phyloP scores from a whole-genome alignment of 2,888 invertebrate genomes.

The Cyaniris semiargus region DNA sequence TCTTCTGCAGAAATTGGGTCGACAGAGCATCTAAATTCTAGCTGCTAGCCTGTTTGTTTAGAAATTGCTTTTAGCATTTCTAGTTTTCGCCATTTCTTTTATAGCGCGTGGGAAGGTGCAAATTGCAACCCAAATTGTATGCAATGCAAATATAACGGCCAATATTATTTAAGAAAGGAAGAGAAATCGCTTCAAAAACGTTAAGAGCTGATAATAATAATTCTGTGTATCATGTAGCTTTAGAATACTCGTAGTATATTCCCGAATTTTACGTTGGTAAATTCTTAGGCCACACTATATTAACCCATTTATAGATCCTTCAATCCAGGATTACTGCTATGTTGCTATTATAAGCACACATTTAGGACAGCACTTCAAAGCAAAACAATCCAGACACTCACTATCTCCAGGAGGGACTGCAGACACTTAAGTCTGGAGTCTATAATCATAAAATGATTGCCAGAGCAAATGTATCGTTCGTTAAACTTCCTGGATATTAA shows the following conservation, averaged over 20 bases:
- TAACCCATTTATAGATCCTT: neutral
- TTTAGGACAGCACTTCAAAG: constrained; percentile 60
- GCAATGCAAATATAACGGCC: neutral
- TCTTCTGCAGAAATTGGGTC: constrained; percentile 6
- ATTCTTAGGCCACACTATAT: neutral
- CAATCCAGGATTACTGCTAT: constrained; percentile 4
- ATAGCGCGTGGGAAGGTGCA: neutral
- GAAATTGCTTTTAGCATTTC: constrained; percentile 11
- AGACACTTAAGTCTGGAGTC: constrained; percentile 42
- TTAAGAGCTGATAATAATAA: too few relatives aligned
- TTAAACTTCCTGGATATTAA: constrained; percentile 18
- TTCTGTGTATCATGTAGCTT: neutral
- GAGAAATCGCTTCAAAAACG: too few relatives aligned
- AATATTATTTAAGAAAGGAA: neutral
- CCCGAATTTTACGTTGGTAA: neutral
- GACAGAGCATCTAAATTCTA: neutral
- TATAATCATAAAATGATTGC: constrained; percentile 32
- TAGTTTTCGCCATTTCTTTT: neutral
- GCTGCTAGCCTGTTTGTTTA: constrained; percentile 8
- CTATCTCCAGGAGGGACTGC: constrained; percentile 44
- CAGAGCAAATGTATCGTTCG: constrained; percentile 11
- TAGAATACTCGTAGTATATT: neutral
- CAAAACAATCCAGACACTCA: constrained; percentile 55
- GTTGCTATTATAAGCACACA: constrained; percentile 41
- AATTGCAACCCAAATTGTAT: neutral